Evolutionary conservation across 2,888 invertebrate genomes (phyloP), one percentile per base, ranked within the genome.

Genomic region (Andrena trimmerana): DNA sequence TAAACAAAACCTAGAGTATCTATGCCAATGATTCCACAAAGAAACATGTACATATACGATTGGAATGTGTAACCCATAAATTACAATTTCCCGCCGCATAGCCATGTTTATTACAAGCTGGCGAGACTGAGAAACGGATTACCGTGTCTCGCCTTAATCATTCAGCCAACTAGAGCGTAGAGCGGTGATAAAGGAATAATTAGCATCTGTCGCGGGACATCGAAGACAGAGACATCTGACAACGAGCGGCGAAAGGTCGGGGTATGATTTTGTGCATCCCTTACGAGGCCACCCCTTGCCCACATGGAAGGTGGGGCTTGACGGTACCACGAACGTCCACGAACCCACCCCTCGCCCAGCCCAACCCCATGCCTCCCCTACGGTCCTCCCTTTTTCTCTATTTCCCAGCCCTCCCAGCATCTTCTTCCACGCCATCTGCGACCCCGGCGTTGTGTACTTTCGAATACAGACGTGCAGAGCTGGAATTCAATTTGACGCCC

Each of bases 191-290:
- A 87, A 84, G 78, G 77, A 73, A 78, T 78, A 78, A 84, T 75
- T 81, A 82, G 78, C 68, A 76, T 79, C 65, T 83, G 79, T 68
- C 81, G 74, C 62, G 76, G 79, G 83, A 86, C 77, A 80, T 84
- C 68, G 80, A 79, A 85, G 83, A 87, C 85, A 89, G 88, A 88
- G 92, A 90, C 93, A 93, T 92, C 93, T 91, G 81, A 84, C 88
- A 91, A 88, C 70, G 83, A 87, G 89, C 79, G 77, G 60, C 65
- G 52, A 84, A 92, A 93, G 88, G 74, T 88, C 69, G 77, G 33
- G 67, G 78, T 84, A 82, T 85, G 89, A 89, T 90, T 91, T 91
- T 92, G 91, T 90, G 74, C 91, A 91, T 89, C 93, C 92, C 90
- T 92, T 81, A 81, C 78, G 80, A 84, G 80, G 83, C 89, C 88